phyloP scores from a whole-genome alignment of 2,797 vertebrate species.

The Glyptemys insculpta region DNA sequence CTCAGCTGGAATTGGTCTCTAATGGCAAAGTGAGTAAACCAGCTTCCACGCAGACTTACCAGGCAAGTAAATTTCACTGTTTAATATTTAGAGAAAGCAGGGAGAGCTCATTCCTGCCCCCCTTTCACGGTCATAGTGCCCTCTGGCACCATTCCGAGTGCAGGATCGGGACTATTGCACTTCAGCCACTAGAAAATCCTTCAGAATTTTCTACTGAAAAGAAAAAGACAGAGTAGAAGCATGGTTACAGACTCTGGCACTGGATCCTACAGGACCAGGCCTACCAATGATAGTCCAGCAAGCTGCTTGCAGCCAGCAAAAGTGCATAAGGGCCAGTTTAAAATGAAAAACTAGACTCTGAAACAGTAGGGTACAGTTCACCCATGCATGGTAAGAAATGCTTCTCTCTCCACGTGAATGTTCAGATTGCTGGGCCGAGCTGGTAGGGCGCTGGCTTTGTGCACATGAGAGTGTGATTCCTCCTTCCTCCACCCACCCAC shows the following conservation, averaged over 20 bases:
- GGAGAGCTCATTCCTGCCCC: background rate
- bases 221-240: background rate
- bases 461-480: background rate
- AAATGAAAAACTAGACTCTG: background rate
- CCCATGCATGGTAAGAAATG: background rate
- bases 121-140: background rate
- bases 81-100: background rate
- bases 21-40: background rate
- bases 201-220: background rate
- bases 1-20: background rate
- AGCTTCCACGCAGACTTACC: background rate
- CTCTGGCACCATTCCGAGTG: background rate
- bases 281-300: background rate
- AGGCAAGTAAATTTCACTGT: background rate
- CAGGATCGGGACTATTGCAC: background rate
- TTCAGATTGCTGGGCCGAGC: background rate
- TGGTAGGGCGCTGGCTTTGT: background rate
- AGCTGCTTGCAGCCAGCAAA: background rate
- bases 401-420: background rate
- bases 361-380: background rate
- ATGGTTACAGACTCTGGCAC: background rate
- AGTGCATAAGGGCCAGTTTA: background rate
- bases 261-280: background rate
- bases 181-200: background rate
- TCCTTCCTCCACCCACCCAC: background rate